A percentile compares a stretch with the other conserved stretches of the same genome.
Evolutionary conservation across 1,140 invertebrate species (phyloP).

Genomic region (Tetramorium simillimum): DNA sequence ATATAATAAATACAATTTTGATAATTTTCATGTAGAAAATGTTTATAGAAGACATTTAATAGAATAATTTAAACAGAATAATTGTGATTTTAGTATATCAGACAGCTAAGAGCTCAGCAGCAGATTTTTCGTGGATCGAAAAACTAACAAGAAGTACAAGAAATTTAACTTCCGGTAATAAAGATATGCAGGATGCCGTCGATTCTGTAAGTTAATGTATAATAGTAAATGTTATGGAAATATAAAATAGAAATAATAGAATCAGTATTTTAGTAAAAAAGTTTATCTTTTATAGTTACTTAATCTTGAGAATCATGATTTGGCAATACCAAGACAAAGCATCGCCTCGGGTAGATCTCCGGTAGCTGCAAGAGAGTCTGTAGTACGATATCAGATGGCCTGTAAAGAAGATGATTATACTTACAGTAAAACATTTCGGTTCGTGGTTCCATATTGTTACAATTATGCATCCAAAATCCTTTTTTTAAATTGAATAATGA

Average conservation of each 20-base stretch:
- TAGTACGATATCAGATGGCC: slow-evolving; percentile 92
- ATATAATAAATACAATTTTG: slow-evolving; percentile 15
- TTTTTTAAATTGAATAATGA: slow-evolving; percentile 17
- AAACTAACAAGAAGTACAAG: slow-evolving; percentile 79
- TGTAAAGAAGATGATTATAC: slow-evolving; percentile 94
- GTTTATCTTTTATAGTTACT: slow-evolving; percentile 62
- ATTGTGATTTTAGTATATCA: slow-evolving; percentile 82
- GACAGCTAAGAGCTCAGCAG: slow-evolving; percentile 78
- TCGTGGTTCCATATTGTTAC: slow-evolving; percentile 60
- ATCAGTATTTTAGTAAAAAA: slow-evolving; percentile 6
- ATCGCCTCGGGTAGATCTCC: slow-evolving; percentile 89
- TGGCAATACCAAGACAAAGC: slow-evolving; percentile 87
- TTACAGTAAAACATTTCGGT: slow-evolving; percentile 91
- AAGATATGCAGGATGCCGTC: slow-evolving; percentile 69
- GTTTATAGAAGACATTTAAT: neutral
- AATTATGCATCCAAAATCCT: slow-evolving; percentile 12
- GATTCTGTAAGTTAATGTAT: slow-evolving; percentile 80
- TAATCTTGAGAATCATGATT: slow-evolving; percentile 86
- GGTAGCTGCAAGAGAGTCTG: slow-evolving; percentile 91
- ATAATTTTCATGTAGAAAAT: too few relatives aligned
- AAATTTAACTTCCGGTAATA: slow-evolving; percentile 70
- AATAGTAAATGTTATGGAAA: neutral
- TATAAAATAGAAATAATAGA: neutral
- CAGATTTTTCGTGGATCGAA: slow-evolving; percentile 82
- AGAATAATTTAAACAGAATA: slow-evolving; percentile 14